These are phyloP conservation scores for Xestobium rufovillosum DNA, from an alignment of 2,888 invertebrate genomes.

Conservation along the genomic window DNA sequence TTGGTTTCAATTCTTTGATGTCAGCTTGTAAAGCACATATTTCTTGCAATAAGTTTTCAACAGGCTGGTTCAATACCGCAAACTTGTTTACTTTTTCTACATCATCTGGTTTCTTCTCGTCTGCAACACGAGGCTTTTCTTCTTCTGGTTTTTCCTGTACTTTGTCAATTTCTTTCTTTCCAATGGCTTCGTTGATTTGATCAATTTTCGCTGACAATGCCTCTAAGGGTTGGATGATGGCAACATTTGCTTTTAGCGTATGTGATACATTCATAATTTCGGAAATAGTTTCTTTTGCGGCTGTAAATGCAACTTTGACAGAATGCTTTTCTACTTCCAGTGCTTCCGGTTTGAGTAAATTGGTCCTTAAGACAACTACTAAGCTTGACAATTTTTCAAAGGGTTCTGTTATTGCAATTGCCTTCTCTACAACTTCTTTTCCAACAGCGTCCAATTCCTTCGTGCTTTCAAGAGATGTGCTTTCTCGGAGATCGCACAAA, in stretches of 20 bases:
- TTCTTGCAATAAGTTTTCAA: too few species aligned
- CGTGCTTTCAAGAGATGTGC: too few species aligned
- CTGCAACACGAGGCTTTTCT: neutral
- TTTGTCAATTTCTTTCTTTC: slow-evolving; percentile 8
- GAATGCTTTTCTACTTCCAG: slow-evolving; percentile 13
- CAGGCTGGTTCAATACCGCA: too few species aligned
- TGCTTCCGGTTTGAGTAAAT: slow-evolving; percentile 7
- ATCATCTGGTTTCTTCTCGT: neutral
- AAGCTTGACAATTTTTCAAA: slow-evolving; percentile 14
- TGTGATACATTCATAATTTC: too few species aligned
- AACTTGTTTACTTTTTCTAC: neutral
- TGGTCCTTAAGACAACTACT: slow-evolving; percentile 9
- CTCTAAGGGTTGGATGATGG: slow-evolving; percentile 24
- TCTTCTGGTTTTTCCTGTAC: neutral
- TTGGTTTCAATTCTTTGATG: neutral
- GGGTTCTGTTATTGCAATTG: too few species aligned
- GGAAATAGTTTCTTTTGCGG: slow-evolving; percentile 10
- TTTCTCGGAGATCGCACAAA: too few species aligned
- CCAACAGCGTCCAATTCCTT: too few species aligned
- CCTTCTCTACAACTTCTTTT: too few species aligned
- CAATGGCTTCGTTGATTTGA: slow-evolving; percentile 18
- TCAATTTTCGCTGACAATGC: slow-evolving; percentile 23
- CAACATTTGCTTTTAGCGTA: too few species aligned
- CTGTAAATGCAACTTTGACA: slow-evolving; percentile 9
- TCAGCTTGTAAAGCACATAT: neutral